Evolutionary conservation across 2,113 vertebrate species (phyloP).

Genomic region (Furnarius figulus): DNA sequence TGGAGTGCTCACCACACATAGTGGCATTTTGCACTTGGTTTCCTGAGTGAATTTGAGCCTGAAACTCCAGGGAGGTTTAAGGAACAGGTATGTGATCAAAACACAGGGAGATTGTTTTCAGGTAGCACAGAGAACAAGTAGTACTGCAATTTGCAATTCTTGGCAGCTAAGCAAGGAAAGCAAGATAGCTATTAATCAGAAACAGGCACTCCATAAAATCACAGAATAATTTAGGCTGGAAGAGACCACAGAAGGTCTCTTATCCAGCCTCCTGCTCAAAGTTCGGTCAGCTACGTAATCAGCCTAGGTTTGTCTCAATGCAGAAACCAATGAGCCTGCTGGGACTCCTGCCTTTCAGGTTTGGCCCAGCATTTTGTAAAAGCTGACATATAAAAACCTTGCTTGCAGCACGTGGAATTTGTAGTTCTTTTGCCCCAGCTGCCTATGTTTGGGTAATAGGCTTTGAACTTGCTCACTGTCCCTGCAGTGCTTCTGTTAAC

Average conservation of each 20-base stretch:
- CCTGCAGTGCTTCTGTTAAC: not conserved
- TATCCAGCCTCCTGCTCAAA: not conserved
- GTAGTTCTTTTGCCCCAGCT: not conserved
- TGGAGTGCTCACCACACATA: not conserved
- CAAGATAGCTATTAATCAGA: constrained; percentile 17
- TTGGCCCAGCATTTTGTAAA: not conserved
- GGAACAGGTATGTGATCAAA: not conserved
- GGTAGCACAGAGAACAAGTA: not conserved
- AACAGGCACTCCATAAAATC: not conserved
- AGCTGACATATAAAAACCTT: not conserved
- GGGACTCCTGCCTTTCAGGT: not conserved
- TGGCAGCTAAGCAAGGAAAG: not conserved
- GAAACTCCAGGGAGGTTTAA: not conserved
- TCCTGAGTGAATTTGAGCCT: not conserved
- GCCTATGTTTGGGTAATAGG: not conserved
- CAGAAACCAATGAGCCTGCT: not conserved
- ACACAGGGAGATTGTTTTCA: not conserved
- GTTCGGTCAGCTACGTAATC: not conserved
- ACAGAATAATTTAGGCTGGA: not conserved
- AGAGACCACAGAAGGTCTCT: not conserved
- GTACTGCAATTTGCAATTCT: not conserved
- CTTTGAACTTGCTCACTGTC: not conserved
- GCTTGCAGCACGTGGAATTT: not conserved
- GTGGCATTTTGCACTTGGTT: not conserved
- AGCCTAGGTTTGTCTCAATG: not conserved